These are phyloP conservation scores for Holothuria leucospilota DNA, from an alignment of 53 echinoderm and acorn worm species.

Conservation along the genomic window DNA sequence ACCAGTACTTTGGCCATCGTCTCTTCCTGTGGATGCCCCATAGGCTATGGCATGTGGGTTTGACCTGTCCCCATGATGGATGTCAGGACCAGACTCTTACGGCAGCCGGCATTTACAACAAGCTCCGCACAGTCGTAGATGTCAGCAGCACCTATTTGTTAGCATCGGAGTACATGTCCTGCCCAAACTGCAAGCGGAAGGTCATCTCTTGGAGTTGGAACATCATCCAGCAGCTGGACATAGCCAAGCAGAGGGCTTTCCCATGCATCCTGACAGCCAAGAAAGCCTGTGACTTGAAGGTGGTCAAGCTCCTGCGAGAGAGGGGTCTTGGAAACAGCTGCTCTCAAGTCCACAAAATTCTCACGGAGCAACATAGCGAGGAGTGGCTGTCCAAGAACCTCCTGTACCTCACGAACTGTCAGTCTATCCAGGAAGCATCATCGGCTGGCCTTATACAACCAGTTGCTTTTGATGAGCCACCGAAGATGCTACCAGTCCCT, in stretches of 20 bases:
- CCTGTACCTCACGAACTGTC: slow-evolving; percentile 52
- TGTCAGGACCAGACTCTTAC: slow-evolving; percentile 54
- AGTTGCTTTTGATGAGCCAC: slow-evolving; percentile 53
- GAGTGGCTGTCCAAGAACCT: slow-evolving; percentile 56
- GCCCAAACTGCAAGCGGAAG: slow-evolving; percentile 58
- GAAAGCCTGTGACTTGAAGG: slow-evolving; percentile 61
- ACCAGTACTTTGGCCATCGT: not conserved
- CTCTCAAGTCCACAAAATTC: slow-evolving; percentile 50
- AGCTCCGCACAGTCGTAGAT: slow-evolving; percentile 48
- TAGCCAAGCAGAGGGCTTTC: slow-evolving; percentile 55
- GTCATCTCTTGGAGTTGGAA: slow-evolving; percentile 57
- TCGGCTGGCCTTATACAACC: slow-evolving; percentile 31
- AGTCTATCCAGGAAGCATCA: slow-evolving; percentile 46
- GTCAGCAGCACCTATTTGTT: slow-evolving; percentile 41
- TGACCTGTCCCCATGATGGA: slow-evolving; percentile 60
- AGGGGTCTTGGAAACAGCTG: slow-evolving; percentile 66
- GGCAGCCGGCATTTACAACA: slow-evolving; percentile 48
- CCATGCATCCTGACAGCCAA: slow-evolving; percentile 64
- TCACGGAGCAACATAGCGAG: slow-evolving; percentile 63
- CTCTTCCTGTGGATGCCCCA: slow-evolving; percentile 71
- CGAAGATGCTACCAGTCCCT: slow-evolving; percentile 57
- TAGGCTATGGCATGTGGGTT: slow-evolving; percentile 56
- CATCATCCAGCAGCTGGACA: slow-evolving; percentile 62
- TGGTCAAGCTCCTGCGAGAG: slow-evolving; percentile 49
- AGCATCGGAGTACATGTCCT: slow-evolving; percentile 50